Percentiles rank a stretch among this genome's conserved stretches.
These are phyloP conservation scores for Lepas anatifera DNA, from an alignment of 2,888 invertebrate genomes.

Conservation along the genomic window DNA sequence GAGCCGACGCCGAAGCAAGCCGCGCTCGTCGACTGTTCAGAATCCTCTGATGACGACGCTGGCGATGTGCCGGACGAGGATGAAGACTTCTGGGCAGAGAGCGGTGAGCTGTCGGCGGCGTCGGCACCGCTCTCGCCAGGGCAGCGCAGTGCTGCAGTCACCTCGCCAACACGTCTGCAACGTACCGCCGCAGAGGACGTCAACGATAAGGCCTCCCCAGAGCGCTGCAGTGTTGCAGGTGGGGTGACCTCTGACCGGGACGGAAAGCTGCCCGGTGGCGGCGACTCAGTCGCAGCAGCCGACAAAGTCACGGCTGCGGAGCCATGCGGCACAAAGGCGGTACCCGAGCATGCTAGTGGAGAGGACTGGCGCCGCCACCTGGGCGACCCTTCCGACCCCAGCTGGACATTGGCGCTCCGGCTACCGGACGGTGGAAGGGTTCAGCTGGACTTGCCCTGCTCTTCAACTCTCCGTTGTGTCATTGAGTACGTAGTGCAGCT, in stretches of 20 bases:
- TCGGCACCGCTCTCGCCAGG: conserved; percentile 5
- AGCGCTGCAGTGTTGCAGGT: too few relatives aligned
- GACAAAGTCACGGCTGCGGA: background rate
- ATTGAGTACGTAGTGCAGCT: conserved; percentile 30
- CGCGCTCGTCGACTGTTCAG: conserved; percentile 34
- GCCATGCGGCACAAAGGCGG: background rate
- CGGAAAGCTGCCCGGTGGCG: background rate
- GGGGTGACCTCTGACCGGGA: background rate
- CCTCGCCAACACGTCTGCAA: too few relatives aligned
- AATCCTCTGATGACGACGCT: conserved; percentile 30
- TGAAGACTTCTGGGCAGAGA: conserved; percentile 15
- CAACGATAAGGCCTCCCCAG: background rate
- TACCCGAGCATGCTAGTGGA: conserved; percentile 15
- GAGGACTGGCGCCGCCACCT: conserved; percentile 27
- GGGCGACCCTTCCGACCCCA: conserved; percentile 30
- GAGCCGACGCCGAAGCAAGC: conserved; percentile 27
- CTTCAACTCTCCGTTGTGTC: conserved; percentile 31
- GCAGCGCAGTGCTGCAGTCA: conserved; percentile 13
- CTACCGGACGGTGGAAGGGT: conserved; percentile 36
- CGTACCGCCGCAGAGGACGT: background rate
- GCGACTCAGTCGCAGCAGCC: background rate
- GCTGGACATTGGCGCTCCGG: conserved; percentile 33
- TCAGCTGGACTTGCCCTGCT: conserved; percentile 33
- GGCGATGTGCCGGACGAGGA: conserved; percentile 30
- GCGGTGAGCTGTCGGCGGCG: background rate